phyloP scores from a whole-genome alignment of 2,888 invertebrate species.

The Panopea generosa region DNA sequence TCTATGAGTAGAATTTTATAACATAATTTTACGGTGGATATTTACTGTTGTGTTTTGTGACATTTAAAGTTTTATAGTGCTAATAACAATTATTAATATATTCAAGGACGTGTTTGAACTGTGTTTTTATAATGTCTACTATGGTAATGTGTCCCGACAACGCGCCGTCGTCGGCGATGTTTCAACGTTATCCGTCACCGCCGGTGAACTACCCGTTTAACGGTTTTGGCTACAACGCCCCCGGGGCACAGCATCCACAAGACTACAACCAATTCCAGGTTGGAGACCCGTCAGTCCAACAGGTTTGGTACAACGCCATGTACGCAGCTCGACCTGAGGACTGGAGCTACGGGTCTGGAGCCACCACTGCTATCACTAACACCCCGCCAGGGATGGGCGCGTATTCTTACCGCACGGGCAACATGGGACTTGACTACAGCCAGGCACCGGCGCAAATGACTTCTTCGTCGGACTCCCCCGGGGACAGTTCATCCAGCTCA shows the following conservation, averaged over 20 bases:
- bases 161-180: slow-evolving; percentile 53
- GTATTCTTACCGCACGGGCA: slow-evolving; percentile 65
- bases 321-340: slow-evolving; percentile 70
- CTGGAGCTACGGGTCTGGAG: slow-evolving; percentile 67
- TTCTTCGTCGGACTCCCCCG: slow-evolving; percentile 62
- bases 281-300: slow-evolving; percentile 62
- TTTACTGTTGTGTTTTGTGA: slow-evolving; percentile 16
- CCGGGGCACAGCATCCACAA: slow-evolving; percentile 58
- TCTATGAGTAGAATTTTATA: slow-evolving; percentile 22
- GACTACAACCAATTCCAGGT: slow-evolving; percentile 66
- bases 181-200: slow-evolving; percentile 66
- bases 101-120: background rate
- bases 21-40: background rate
- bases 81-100: background rate
- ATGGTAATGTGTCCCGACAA: slow-evolving; percentile 68
- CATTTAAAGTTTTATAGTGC: background rate
- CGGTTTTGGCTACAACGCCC: slow-evolving; percentile 48
- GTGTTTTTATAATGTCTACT: slow-evolving; percentile 43
- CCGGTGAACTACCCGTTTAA: slow-evolving; percentile 60
- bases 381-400: slow-evolving; percentile 57
- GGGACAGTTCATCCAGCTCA: slow-evolving; percentile 62
- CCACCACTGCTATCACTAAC: slow-evolving; percentile 45
- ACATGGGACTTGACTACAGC: slow-evolving; percentile 64
- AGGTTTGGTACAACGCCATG: slow-evolving; percentile 66
- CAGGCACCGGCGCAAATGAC: slow-evolving; percentile 46